Evolutionary conservation across 2,888 invertebrate genomes (phyloP), one percentile per base, ranked within the genome.

Genomic region (Carpatolechia fugitivella): DNA sequence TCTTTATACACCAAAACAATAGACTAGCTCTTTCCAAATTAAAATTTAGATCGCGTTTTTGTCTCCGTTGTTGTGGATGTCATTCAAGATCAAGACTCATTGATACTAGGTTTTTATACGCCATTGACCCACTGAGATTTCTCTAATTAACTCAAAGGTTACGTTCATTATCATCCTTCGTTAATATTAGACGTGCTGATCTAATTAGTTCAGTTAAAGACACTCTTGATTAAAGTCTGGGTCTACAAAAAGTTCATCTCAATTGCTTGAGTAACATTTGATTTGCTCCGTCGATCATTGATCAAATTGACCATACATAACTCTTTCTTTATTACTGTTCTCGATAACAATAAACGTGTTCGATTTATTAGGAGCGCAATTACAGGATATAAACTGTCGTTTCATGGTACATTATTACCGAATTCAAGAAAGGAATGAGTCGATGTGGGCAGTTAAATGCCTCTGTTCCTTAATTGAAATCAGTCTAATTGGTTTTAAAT

Each of bases 81-180:
- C 63, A 65, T 64, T 69, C 70, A 65, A 69, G 69, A 70, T 69
- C 70, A 65, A 69, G 69, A 70, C 65, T 76, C 69, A 77, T 69
- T 74, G 67, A 66, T 59, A 66, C 70, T 62, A 57, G 59, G 58
- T 65, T 76, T 73, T 78, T 82, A 71, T 65, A 74, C 72, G 82
- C 74, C 85, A 85, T 85, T 85, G 85, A 82, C 82, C 82, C 66
- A 76, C 65, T 71, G 57, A 65, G 74, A 75, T 83, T 82, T 83
- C 80, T 78, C 78, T 77, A 78, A 84, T 84, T 80, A 80, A 69
- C 68, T 64, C 65, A 66, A 69, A 79, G 78, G 76, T 64, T 76
- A 67, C 64, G 62, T 61, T 68, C 66, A 62, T 72, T 74, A 70
- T 65, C 60, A 59, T 56, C 48, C 56, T 36, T 14, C 38, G 24